Conservation (phyloP, 2,888 invertebrate genomes). For the Leptarthrus brevirostris region DNA sequence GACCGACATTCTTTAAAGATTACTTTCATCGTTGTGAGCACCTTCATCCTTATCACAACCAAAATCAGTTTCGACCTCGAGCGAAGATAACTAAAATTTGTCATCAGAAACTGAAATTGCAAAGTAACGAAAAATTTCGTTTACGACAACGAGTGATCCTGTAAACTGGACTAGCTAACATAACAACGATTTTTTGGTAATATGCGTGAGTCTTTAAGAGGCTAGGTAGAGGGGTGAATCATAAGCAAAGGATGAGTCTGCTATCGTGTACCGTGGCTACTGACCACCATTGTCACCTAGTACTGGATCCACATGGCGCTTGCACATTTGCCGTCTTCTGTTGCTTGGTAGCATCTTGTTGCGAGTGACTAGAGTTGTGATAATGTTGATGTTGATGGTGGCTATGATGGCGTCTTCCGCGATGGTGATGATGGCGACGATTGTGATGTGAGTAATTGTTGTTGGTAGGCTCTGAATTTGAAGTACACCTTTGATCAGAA, state of each 20-base stretch:
- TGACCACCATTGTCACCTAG: slow-evolving; percentile 65
- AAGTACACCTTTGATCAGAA: not conserved
- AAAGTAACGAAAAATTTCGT: not conserved
- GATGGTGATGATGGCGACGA: slow-evolving; percentile 60
- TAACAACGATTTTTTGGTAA: slow-evolving; percentile 21
- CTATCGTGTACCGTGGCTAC: slow-evolving; percentile 10
- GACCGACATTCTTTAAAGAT: too few species aligned
- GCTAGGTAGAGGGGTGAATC: slow-evolving; percentile 2
- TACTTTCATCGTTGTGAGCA: not conserved
- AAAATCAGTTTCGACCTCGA: slow-evolving; percentile 12
- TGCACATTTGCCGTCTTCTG: slow-evolving; percentile 59
- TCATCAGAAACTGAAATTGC: slow-evolving; percentile 6
- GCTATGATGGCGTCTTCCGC: slow-evolving; percentile 53
- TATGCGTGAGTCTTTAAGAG: not conserved
- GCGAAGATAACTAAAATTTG: not conserved
- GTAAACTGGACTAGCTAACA: slow-evolving; percentile 25
- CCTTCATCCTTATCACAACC: slow-evolving; percentile 15
- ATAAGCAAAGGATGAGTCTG: slow-evolving; percentile 21
- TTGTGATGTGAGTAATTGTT: slow-evolving; percentile 55
- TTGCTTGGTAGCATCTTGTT: slow-evolving; percentile 53
- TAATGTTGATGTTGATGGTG: slow-evolving; percentile 47
- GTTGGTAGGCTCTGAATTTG: not conserved
- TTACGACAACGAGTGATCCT: not conserved
- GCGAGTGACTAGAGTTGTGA: slow-evolving; percentile 52
- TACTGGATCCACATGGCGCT: slow-evolving; percentile 60